phyloP scores from a whole-genome alignment of 2,888 invertebrate genomes.

The Nephrotoma flavescens region DNA sequence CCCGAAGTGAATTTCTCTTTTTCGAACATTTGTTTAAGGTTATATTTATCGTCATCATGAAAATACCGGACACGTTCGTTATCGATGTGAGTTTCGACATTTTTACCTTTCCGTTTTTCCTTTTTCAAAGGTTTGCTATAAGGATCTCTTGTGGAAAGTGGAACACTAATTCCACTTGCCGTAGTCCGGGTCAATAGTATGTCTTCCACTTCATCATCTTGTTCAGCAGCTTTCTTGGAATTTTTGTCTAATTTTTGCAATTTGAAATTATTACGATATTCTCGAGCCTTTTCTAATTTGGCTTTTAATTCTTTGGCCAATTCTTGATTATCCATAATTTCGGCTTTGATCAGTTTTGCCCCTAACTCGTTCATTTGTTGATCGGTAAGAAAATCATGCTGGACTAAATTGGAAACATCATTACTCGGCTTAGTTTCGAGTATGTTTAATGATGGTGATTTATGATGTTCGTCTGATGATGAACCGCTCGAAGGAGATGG shows the following conservation, averaged over 20 bases:
- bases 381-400: constrained; percentile 42
- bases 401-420: constrained; percentile 4
- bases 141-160: constrained; percentile 35
- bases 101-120: constrained; percentile 24
- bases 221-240: constrained; percentile 10
- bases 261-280: constrained; percentile 23
- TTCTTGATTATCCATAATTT: constrained; percentile 72
- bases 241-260: constrained; percentile 8
- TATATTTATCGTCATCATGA: constrained; percentile 78
- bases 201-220: constrained; percentile 32
- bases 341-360: constrained; percentile 85
- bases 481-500: not conserved
- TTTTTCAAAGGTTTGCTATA: constrained; percentile 5
- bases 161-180: constrained; percentile 50
- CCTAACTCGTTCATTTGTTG: constrained; percentile 81
- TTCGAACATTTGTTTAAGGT: constrained; percentile 72
- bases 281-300: constrained; percentile 57
- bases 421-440: not conserved
- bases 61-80: constrained; percentile 70
- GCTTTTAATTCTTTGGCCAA: constrained; percentile 53
- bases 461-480: not conserved
- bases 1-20: constrained; percentile 66
- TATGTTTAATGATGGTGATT: not conserved
- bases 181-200: constrained; percentile 56
- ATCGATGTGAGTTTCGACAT: constrained; percentile 53